Base-by-base conservation (phyloP, 1,140 invertebrate species). In the Drosophila orena region DNA sequence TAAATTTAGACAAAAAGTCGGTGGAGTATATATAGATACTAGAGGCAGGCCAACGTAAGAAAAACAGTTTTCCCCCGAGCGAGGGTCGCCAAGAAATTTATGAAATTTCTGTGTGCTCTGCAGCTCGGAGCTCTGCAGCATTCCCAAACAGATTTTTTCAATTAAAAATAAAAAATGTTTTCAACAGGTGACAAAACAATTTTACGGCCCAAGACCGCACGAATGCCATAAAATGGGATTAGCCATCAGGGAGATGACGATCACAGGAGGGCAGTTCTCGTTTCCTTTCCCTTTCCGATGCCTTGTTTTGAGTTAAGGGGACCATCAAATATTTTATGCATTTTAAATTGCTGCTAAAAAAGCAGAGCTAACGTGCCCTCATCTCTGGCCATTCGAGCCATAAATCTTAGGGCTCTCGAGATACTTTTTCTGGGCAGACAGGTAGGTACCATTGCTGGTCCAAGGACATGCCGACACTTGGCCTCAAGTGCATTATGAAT, bases 101-200 rank as follows among this genome's bases (percentile, higher is more conserved):
- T 79, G 64, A 84, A 83, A 79, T 79, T 79, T 56, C 17, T 66
- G 43, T 54, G 50, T 22, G 49, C 17, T 20, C 14, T 35, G 22
- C 5, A 24, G 44, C 0, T 27, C 4, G 14, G n/a, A n/a, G n/a
- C n/a, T n/a, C 4, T 24, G 35, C 4, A 35, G 35, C 53, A 52
- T 72, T 65, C 37, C 15, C 50, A 43, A 34, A 50, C 61, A 54
- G 35, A 77, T 61, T 60, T 78, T 69, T 74, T 76, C 70, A 83
- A 79, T 79, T 76, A 64, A 70, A 73, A 72, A 88, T 88, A 88
- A 83, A 81, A 88, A 83, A 89, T 89, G 84, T 81, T 77, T 72
- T 70, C 66, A 86, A 89, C 83, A 86, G 83, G 84, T 86, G 83
- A 86, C 75, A 83, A 83, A 88, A 83, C 84, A 89, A 77, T 77